Evolutionary conservation across 2,113 vertebrate species (phyloP).

Genomic region (Xenotilapia flavipinnis): DNA sequence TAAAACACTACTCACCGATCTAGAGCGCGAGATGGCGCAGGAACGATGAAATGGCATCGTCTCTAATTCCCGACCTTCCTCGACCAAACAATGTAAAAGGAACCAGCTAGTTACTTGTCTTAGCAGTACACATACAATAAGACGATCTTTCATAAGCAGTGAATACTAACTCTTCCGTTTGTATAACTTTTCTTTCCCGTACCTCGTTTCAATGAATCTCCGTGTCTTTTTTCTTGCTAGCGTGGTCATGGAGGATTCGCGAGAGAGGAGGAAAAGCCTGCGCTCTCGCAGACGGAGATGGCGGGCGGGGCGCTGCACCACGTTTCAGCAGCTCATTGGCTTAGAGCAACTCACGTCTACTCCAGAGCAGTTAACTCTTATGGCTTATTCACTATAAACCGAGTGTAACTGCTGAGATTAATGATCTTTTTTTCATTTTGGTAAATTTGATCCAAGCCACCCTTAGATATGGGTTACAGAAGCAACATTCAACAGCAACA

Average conservation of each 20-base stretch:
- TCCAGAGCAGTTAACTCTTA: neutral
- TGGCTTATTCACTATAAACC: neutral
- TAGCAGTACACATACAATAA: neutral
- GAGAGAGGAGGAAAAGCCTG: neutral
- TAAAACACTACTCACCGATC: neutral
- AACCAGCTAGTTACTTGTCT: neutral
- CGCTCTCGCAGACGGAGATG: neutral
- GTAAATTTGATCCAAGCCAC: neutral
- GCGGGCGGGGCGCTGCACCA: neutral
- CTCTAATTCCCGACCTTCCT: neutral
- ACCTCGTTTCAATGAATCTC: rapidly evolving
- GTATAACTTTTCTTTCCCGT: neutral
- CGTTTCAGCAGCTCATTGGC: neutral
- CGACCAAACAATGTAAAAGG: neutral
- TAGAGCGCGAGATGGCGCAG: neutral
- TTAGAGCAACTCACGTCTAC: neutral
- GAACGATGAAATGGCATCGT: neutral
- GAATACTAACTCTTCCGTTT: neutral
- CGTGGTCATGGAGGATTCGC: neutral
- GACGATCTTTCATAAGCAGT: rapidly evolving
- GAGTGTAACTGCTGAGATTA: neutral
- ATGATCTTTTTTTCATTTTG: neutral
- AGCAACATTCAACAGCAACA: neutral
- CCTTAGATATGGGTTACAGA: neutral
- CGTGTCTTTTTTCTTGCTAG: neutral